Evolutionary conservation across 2,888 invertebrate species (phyloP).

Genomic region (Adelognathus sp.): DNA sequence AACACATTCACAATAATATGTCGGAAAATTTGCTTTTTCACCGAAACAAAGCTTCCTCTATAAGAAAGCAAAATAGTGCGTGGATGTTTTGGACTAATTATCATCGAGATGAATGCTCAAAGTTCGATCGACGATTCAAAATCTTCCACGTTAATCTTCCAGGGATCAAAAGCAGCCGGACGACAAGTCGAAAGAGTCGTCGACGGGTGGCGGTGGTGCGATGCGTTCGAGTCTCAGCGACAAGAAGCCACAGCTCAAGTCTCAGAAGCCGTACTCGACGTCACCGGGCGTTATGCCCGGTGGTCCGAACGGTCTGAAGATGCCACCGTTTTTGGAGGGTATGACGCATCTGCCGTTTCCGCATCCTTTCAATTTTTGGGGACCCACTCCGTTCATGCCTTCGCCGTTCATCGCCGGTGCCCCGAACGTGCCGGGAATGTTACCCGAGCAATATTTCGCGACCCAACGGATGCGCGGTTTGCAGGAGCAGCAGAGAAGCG

Average conservation of each 20-base stretch:
- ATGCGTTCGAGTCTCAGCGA: constrained; percentile 71
- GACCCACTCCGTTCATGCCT: constrained; percentile 85
- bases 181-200: constrained; percentile 77
- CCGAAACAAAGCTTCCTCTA: no score
- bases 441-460: constrained; percentile 87
- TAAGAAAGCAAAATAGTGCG: no score
- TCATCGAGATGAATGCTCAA: background rate
- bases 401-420: constrained; percentile 80
- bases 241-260: constrained; percentile 82
- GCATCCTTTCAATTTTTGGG: constrained; percentile 90
- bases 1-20: no score
- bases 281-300: constrained; percentile 73
- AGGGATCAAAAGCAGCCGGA: constrained; percentile 80
- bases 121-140: background rate
- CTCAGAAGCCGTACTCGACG: constrained; percentile 81
- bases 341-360: constrained; percentile 85
- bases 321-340: constrained; percentile 86
- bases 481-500: constrained; percentile 85
- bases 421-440: constrained; percentile 81
- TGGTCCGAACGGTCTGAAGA: constrained; percentile 87
- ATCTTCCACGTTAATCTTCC: background rate
- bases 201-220: constrained; percentile 65
- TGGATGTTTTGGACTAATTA: background rate
- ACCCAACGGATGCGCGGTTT: constrained; percentile 91
- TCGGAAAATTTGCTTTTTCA: no score